A percentile compares a stretch with the other conserved stretches of the same genome.
Evolutionary conservation across 2,113 vertebrate species (phyloP).

Genomic region (Micromys minutus): DNA sequence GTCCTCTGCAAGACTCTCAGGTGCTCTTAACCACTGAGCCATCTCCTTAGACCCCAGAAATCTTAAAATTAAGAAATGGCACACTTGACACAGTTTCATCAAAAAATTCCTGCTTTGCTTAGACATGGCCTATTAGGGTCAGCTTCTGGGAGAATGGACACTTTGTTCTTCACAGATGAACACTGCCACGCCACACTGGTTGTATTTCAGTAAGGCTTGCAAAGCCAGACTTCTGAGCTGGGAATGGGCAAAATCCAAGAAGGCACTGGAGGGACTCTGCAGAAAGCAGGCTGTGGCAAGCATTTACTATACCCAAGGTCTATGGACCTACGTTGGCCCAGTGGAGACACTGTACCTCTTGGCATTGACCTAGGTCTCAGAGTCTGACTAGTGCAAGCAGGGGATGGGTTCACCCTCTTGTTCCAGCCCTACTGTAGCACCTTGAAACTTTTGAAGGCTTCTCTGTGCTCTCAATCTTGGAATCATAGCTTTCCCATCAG

Average conservation of each 20-base stretch:
- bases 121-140: background rate
- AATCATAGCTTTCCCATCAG: background rate
- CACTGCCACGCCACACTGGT: too few species aligned
- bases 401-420: background rate
- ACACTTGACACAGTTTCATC: background rate
- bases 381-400: background rate
- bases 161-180: background rate
- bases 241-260: background rate
- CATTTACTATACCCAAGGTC: background rate
- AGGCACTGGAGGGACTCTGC: too few species aligned
- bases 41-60: background rate
- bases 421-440: background rate
- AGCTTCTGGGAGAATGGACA: background rate
- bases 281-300: background rate
- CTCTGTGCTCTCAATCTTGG: background rate
- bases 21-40: background rate
- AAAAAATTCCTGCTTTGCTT: background rate
- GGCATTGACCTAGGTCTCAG: background rate
- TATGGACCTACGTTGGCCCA: too few species aligned
- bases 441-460: background rate
- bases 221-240: background rate
- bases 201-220: background rate
- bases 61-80: background rate
- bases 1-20: background rate
- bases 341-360: background rate